Evolutionary conservation across 2,888 invertebrate genomes (phyloP), one percentile per base, ranked within the genome.

Genomic region (Drosophila anomalata): DNA sequence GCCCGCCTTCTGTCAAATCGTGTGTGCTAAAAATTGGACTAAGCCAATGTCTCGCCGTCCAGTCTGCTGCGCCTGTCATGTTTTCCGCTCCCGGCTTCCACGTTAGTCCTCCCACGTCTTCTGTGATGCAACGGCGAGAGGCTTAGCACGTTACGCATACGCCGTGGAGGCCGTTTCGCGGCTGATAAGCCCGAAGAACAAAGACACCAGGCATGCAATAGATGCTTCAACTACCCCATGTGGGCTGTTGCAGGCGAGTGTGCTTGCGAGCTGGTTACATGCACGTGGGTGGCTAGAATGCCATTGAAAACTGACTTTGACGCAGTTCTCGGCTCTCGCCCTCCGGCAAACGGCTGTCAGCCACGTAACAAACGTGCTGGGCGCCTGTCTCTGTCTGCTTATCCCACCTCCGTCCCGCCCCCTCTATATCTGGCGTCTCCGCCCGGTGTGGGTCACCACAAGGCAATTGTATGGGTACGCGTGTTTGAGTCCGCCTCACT

Each of bases 61-160:
- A 42, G 39, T 46, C 36, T 55, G 57, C 39, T 55, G 57, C 26
- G 14, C 29, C 29, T 8, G 14, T 39, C 53, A 50, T 66, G 31
- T 42, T 42, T 56, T 42, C 8, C 17, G 17, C 41, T 31, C 36
- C 41, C 29, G 14, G 33, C 33, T 33, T 11, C 5, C 14, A 41
- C 14, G 17, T 2, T n/a, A 24, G 7, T 29, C 20, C 12, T 17
- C 31, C 8, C 22, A 53, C 41, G 36, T 20, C 65, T 65, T 22
- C 11, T 52, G 54, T 47, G 60, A 20, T 56, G 52, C 55, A 63
- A 67, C n/a, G 31, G 20, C 50, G 33, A 26, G n/a, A 9, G 48
- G 50, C 56, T 56, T 31, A 60, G 12, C 54, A 47, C 33, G 76
- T 84, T 71, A 78, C 70, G 63, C 78, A 66, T 78, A 79, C 63